Base-by-base conservation (phyloP, 2,888 invertebrate species). In the Teleogryllus oceanicus region DNA sequence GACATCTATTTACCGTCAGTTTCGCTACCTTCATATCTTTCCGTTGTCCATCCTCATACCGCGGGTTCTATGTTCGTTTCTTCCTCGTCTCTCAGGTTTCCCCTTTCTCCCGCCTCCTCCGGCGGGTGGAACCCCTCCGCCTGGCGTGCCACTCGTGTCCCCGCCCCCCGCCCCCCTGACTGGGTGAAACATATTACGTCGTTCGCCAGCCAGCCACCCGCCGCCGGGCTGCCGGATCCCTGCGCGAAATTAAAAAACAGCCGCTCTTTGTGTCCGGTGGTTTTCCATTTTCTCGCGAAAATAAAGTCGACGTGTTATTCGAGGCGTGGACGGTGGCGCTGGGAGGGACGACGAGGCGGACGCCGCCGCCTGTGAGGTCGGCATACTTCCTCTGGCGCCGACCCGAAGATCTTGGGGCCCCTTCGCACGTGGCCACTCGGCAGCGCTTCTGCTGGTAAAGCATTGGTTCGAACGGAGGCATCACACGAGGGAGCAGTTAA, bases 191-290 rank as follows among this genome's bases (percentile, higher is more conserved):
- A 37, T 37, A 37, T 37, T 37, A 37, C 37, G 37, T 37, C 37
- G 37, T 37, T 37, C 37, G 37, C 37, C 37, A 37, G 37, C 37
- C 37, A 37, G 5, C 37, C 37, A 5, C 37, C 37, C 37, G 37
- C 37, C 37, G 37, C 37, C 37, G 37, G 37, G 37, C 37, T 37
- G 37, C 37, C 37, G 37, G 62, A 62, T 62, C 62, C 62, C 62
- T 62, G 62, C 62, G 62, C 62, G 62, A 62, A 62, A 62, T 62
- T 62, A 62, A 62, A 62, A 62, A 62, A 62, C 62, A 62, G 62
- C 62, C 62, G 62, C 62, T 62, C 62, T 62, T 62, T 62, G 62
- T 62, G 62, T 62, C 62, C 62, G 62, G 62, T 62, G 62, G 62
- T 62, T 62, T 62, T 62, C 62, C 62, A 62, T 62, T 62, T 62